Conservation (phyloP, 2,113 vertebrate species). For the Brachyistius frenatus region DNA sequence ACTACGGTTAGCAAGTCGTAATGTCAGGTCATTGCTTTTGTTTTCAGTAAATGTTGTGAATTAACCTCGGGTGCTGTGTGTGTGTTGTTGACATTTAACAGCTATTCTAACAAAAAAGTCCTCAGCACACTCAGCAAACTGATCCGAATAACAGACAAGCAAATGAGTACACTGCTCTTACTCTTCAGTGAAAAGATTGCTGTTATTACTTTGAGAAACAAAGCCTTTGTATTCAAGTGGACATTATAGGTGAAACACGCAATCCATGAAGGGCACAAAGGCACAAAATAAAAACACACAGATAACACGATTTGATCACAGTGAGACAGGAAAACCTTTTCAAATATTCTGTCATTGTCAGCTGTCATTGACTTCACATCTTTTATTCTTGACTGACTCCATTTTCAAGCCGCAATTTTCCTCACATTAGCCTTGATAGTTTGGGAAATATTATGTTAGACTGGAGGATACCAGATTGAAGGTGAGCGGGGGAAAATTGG, state of each 20-base stretch:
- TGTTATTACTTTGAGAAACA: constrained; percentile 34
- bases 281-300: not conserved
- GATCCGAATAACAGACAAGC: constrained; percentile 43
- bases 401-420: constrained; percentile 28
- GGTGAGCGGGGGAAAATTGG: constrained; percentile 25
- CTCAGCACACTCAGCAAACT: constrained; percentile 27
- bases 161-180: constrained; percentile 25
- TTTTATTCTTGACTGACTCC: constrained; percentile 29
- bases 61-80: constrained; percentile 18
- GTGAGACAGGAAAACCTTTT: not conserved
- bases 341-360: constrained; percentile 28
- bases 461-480: constrained; percentile 35
- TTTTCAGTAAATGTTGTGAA: constrained; percentile 13
- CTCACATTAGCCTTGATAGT: constrained; percentile 43
- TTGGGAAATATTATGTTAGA: constrained; percentile 56
- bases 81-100: constrained; percentile 59
- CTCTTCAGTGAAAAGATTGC: constrained; percentile 16
- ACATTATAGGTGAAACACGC: constrained; percentile 24
- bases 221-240: constrained; percentile 35
- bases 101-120: constrained; percentile 40
- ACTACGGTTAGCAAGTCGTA: not conserved
- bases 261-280: constrained; percentile 18
- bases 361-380: constrained; percentile 26
- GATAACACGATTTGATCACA: not conserved
- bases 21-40: constrained; percentile 3